Percentiles rank a stretch among this genome's conserved stretches.
These are phyloP conservation scores for Lophura swinhoii DNA, from an alignment of 2,797 vertebrate genomes.

Conservation along the genomic window DNA sequence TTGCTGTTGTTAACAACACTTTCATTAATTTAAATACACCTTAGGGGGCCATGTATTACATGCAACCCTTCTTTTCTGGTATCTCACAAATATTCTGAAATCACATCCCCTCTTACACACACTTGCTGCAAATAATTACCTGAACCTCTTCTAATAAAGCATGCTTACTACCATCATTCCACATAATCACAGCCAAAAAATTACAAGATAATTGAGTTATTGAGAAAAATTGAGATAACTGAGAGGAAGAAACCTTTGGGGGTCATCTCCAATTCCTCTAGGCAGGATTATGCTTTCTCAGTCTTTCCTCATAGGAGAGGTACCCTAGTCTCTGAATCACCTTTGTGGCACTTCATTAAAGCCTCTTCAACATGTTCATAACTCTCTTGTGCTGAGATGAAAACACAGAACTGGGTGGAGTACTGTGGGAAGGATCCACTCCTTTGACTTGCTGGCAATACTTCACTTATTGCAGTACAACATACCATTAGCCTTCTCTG, in stretches of 20 bases:
- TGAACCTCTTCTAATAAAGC: not conserved
- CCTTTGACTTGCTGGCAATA: not conserved
- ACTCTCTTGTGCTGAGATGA: not conserved
- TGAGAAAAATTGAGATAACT: no score
- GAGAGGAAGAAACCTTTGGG: no score
- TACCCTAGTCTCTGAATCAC: not conserved
- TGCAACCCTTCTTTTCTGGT: not conserved
- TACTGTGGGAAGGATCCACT: not conserved
- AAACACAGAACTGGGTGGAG: not conserved
- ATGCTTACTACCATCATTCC: not conserved
- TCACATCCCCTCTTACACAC: not conserved
- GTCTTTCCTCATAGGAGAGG: not conserved
- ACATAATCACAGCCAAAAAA: not conserved
- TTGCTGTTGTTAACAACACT: not conserved
- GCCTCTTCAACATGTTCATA: not conserved
- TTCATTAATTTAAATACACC: not conserved
- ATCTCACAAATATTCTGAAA: not conserved
- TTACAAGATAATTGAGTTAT: no score
- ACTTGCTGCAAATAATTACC: not conserved
- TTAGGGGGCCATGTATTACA: rapidly evolving
- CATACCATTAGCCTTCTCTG: not conserved
- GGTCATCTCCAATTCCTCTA: no score
- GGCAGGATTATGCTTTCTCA: not conserved
- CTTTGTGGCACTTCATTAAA: not conserved
- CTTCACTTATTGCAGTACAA: not conserved